Evolutionary conservation across 1,140 invertebrate genomes (phyloP).

Genomic region (Drosophila subpulchrella): DNA sequence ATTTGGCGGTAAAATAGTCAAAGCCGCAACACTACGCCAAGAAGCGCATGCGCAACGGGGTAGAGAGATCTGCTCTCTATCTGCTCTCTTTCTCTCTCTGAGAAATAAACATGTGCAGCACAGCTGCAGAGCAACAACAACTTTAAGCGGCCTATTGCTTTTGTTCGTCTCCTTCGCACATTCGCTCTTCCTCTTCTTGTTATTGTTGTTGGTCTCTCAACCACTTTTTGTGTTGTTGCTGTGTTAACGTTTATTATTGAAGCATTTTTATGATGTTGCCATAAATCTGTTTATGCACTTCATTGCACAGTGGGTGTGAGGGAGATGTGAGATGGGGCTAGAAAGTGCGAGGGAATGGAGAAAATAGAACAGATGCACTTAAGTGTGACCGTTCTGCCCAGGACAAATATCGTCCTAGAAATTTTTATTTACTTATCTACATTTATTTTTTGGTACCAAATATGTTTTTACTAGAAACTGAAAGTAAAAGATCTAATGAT

Average conservation of each 20-base stretch:
- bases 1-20: not conserved
- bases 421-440: not conserved
- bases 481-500: too few species aligned
- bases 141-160: conserved; percentile 65
- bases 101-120: conserved; percentile 67
- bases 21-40: conserved; percentile 47
- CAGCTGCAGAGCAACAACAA: conserved; percentile 62
- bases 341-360: not conserved
- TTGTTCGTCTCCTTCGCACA: conserved; percentile 65
- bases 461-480: too few species aligned
- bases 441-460: too few species aligned
- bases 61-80: conserved; percentile 13
- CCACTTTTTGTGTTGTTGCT: conserved; percentile 69
- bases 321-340: not conserved
- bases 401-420: not conserved
- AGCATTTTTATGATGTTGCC: conserved; percentile 80
- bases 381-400: not conserved
- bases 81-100: conserved; percentile 31
- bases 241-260: conserved; percentile 78
- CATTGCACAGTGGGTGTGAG: conserved; percentile 53
- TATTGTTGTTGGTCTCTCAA: conserved; percentile 55
- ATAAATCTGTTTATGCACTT: conserved; percentile 82
- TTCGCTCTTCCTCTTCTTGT: conserved; percentile 45
- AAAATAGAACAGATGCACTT: not conserved
- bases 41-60: conserved; percentile 22